Conservation (phyloP, 2,888 invertebrate species). For the Tromatobia lineatoria region DNA sequence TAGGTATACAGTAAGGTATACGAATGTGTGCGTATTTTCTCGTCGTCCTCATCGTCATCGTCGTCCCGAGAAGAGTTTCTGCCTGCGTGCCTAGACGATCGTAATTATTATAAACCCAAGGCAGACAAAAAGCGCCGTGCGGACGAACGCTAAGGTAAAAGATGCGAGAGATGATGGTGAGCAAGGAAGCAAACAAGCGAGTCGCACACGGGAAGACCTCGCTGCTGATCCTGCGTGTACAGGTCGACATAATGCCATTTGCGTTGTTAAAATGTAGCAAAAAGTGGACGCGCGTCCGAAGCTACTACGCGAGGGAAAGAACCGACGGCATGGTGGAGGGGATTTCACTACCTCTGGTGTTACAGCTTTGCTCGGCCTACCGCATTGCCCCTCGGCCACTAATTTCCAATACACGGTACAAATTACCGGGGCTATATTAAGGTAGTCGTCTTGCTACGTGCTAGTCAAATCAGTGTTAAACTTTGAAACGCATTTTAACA, state of each 20-base stretch:
- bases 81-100: conserved; percentile 73
- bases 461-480: too few relatives aligned
- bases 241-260: conserved; percentile 75
- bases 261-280: conserved; percentile 75
- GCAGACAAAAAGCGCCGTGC: conserved; percentile 71
- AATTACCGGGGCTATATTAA: not conserved
- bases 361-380: conserved; percentile 19
- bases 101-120: conserved; percentile 71
- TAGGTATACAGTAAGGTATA: not conserved
- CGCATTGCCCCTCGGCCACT: conserved; percentile 23
- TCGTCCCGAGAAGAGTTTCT: conserved; percentile 42
- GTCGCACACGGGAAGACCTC: conserved; percentile 36
- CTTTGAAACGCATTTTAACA: too few relatives aligned
- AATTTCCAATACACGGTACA: conserved; percentile 28
- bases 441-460: too few relatives aligned
- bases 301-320: conserved; percentile 34
- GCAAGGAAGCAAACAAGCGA: conserved; percentile 11
- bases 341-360: conserved; percentile 40
- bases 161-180: not conserved
- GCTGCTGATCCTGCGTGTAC: conserved; percentile 65
- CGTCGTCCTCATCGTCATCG: conserved; percentile 50
- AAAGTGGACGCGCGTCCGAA: conserved; percentile 70
- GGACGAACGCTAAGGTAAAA: conserved; percentile 65
- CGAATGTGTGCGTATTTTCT: conserved; percentile 41
- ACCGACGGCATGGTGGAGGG: conserved; percentile 17